A percentile compares a stretch with the other conserved stretches of the same genome.
phyloP scores from a whole-genome alignment of 2,888 invertebrate species.

The Apodemia duryi region DNA sequence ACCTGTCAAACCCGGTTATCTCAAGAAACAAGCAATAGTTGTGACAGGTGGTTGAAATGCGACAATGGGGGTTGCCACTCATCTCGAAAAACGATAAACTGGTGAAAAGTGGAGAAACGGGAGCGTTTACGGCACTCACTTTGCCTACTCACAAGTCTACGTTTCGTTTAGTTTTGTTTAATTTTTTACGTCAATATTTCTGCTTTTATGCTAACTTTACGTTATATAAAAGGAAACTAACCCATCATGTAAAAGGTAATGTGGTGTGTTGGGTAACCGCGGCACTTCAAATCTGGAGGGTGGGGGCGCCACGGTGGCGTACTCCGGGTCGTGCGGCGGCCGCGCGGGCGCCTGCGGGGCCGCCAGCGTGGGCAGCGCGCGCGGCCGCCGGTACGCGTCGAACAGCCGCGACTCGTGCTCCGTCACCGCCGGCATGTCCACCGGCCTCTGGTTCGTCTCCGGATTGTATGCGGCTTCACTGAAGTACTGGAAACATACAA shows the following conservation, averaged over 20 bases:
- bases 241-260: constrained; percentile 70
- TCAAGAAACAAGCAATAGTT: too few species aligned
- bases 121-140: too few species aligned
- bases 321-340: constrained; percentile 62
- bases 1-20: too few species aligned
- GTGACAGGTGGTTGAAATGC: too few species aligned
- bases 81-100: too few species aligned
- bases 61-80: too few species aligned
- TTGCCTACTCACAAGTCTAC: too few species aligned
- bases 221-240: constrained; percentile 32
- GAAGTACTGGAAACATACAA: constrained; percentile 83
- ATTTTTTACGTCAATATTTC: too few species aligned
- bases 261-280: constrained; percentile 49
- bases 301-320: constrained; percentile 64
- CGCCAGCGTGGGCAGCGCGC: constrained; percentile 50
- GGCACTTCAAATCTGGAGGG: constrained; percentile 57
- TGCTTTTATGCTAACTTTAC: too few species aligned
- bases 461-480: constrained; percentile 94
- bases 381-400: constrained; percentile 68
- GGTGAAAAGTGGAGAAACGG: too few species aligned
- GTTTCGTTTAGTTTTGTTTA: too few species aligned
- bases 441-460: constrained; percentile 86
- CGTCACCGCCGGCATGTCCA: constrained; percentile 69
- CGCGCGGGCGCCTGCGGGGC: constrained; percentile 56
- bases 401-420: constrained; percentile 75